Evolutionary conservation across 2,888 invertebrate species (phyloP).

Genomic region (Hirtodrosophila trivittata): DNA sequence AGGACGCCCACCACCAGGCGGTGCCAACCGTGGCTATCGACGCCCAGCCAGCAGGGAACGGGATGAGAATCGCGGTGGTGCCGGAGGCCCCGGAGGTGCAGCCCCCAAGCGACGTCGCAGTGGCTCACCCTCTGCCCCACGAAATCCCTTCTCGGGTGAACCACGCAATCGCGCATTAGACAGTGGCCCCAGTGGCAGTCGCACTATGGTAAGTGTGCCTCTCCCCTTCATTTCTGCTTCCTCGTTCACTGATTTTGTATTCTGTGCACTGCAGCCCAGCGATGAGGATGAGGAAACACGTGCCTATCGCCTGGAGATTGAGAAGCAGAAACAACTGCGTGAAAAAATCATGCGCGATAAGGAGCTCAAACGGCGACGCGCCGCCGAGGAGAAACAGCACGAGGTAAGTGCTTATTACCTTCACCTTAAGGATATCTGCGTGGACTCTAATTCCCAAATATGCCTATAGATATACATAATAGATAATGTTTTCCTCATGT

Average conservation of each 20-base stretch:
- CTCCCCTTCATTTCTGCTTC: too few species aligned
- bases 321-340: slow-evolving; percentile 84
- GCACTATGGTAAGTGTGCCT: slow-evolving; percentile 79
- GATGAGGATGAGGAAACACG: slow-evolving; percentile 85
- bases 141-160: slow-evolving; percentile 68
- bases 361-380: slow-evolving; percentile 84
- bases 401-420: slow-evolving; percentile 80
- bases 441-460: not conserved
- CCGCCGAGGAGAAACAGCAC: slow-evolving; percentile 83
- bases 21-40: slow-evolving; percentile 68
- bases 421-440: not conserved
- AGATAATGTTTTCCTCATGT: too few species aligned
- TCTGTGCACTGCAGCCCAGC: slow-evolving; percentile 62
- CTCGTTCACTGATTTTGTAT: not conserved
- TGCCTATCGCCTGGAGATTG: slow-evolving; percentile 84
- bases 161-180: slow-evolving; percentile 77
- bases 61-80: slow-evolving; percentile 71
- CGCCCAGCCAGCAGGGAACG: slow-evolving; percentile 74
- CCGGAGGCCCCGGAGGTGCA: slow-evolving; percentile 21
- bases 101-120: slow-evolving; percentile 81
- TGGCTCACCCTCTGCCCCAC: slow-evolving; percentile 67
- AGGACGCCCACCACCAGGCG: slow-evolving; percentile 23
- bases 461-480: too few species aligned
- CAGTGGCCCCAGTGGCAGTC: slow-evolving; percentile 42
- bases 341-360: slow-evolving; percentile 84